Conservation (phyloP, 2,888 invertebrate species). For the Leptopilina myrica region DNA sequence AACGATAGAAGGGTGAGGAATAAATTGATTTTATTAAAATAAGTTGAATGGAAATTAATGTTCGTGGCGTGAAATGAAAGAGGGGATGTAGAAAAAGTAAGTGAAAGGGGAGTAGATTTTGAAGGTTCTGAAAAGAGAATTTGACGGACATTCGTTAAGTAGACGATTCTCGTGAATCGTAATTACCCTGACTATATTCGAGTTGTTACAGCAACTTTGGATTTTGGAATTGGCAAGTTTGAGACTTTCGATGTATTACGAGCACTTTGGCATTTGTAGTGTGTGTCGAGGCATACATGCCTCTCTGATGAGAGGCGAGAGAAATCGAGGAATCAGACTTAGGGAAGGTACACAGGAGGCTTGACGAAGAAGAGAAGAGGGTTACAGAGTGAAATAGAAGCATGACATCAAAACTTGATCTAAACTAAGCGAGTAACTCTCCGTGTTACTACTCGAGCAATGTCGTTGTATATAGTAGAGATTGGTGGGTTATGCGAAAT, state of each 20-base stretch:
- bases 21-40: no score
- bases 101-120: background rate
- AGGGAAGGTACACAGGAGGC: constrained; percentile 42
- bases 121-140: background rate
- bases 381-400: constrained; percentile 54
- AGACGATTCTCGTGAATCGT: background rate
- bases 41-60: no score
- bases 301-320: constrained; percentile 49
- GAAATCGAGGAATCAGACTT: constrained; percentile 42
- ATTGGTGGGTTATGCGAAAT: constrained; percentile 54
- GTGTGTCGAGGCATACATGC: constrained; percentile 65
- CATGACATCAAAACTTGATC: constrained; percentile 73
- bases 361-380: constrained; percentile 50
- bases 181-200: background rate
- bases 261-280: constrained; percentile 72
- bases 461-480: constrained; percentile 56
- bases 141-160: background rate
- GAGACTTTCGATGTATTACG: constrained; percentile 71
- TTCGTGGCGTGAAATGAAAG: no score
- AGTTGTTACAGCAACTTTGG: constrained; percentile 39
- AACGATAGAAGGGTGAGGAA: no score
- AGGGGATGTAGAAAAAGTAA: no score
- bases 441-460: constrained; percentile 59
- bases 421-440: constrained; percentile 73
- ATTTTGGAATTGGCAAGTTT: constrained; percentile 60